Evolutionary conservation across 1,140 invertebrate species (phyloP), one percentile per base, ranked within the genome.

Genomic region (Atta texana): DNA sequence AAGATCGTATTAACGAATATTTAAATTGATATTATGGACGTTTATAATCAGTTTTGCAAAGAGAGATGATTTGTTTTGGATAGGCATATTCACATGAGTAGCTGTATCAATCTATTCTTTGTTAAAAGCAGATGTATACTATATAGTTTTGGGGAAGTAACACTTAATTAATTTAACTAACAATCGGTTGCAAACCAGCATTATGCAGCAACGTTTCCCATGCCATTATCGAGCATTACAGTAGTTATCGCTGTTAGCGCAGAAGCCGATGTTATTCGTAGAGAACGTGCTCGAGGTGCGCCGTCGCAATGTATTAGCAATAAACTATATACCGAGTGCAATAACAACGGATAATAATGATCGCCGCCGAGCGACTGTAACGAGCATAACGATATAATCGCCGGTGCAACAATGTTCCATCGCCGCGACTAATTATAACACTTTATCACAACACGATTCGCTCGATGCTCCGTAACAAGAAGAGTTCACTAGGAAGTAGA

Each of bases 291-390:
- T 75, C 55, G 80, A 84, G 69, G 55, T 39, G 80, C 55, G 57
- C 39, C 69, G 14, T 61, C 39, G 69, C 55, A 8, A 75, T 75
- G 69, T 75, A 84, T 84, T 84, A 84, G 69, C 69, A 63, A 84
- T 84, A 84, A 84, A 84, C 80, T 84, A 84, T 84, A 84, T 75
- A 84, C 39, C 44, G 69, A 75, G 39, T 74, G 80, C 80, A 84
- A 84, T 84, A 84, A 84, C 69, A 84, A 44, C 66, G 78, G 69
- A 84, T 84, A 84, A 84, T 84, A 84, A 84, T 84, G 68, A 84
- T 74, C 24, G 55, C 18, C 69, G 44, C n/a, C 80, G 69, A 84
- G 57, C 80, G 55, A 84, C 69, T 75, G 69, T 84, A 84, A 84
- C 80, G 80, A 84, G 80, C 80, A 57, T 44, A 74, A 84, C 69